phyloP scores from a whole-genome alignment of 2,113 vertebrate species.

The Illadopsis cleaveri region DNA sequence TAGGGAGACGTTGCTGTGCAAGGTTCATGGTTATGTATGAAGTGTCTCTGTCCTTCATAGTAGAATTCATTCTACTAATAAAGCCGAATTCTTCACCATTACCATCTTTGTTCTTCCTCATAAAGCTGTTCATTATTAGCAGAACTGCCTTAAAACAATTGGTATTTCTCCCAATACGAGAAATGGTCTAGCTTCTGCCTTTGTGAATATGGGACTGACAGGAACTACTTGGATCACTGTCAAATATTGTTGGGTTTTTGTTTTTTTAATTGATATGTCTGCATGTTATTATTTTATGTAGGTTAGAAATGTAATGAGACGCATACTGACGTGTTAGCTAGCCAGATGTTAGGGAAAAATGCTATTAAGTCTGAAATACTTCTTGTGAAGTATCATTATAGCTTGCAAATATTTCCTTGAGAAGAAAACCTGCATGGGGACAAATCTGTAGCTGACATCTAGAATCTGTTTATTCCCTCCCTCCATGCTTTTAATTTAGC shows the following conservation, averaged over 20 bases:
- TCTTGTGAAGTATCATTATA: neutral
- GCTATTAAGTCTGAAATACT: neutral
- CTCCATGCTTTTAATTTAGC: neutral
- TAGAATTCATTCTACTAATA: neutral
- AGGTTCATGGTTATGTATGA: neutral
- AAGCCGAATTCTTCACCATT: neutral
- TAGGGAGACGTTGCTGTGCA: neutral
- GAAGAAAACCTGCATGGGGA: neutral
- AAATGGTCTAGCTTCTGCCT: neutral
- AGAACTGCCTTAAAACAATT: neutral
- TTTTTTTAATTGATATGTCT: neutral
- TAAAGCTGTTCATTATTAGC: neutral
- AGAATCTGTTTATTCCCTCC: neutral
- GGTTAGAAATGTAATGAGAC: neutral
- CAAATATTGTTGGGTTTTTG: neutral
- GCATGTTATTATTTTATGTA: neutral
- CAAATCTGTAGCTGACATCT: neutral
- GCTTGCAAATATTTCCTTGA: neutral
- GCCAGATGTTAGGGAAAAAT: neutral
- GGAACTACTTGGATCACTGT: neutral
- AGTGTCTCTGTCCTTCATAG: neutral
- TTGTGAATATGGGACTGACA: neutral
- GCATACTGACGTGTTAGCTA: neutral
- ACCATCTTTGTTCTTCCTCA: neutral
- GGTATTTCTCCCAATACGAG: neutral